A percentile compares a stretch with the other conserved stretches of the same genome.
Evolutionary conservation across 2,797 vertebrate species (phyloP).

Genomic region (Coccyzus lansbergi): DNA sequence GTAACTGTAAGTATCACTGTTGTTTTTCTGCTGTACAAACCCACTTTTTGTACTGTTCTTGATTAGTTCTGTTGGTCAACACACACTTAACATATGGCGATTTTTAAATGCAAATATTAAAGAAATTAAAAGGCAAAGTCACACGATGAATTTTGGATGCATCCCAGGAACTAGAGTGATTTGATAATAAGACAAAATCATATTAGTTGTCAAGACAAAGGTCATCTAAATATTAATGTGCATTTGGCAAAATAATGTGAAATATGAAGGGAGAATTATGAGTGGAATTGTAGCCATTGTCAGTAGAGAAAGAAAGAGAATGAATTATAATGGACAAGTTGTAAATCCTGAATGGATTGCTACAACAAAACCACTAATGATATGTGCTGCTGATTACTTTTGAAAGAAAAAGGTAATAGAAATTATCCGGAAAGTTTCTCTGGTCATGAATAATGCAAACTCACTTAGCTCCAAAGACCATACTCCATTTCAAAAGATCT

Average conservation of each 20-base stretch:
- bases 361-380: background rate
- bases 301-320: background rate
- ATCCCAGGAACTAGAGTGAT: background rate
- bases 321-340: background rate
- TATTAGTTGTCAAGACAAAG: conserved; percentile 6
- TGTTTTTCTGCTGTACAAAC: background rate
- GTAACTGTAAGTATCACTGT: background rate
- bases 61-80: conserved; percentile 29
- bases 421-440: conserved; percentile 16
- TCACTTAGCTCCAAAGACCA: background rate
- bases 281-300: background rate
- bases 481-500: background rate
- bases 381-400: background rate
- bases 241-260: conserved; percentile 25
- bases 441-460: conserved; percentile 1
- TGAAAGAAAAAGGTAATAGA: conserved; percentile 33
- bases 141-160: conserved; percentile 10
- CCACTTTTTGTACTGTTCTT: background rate
- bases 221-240: conserved; percentile 26
- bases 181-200: conserved; percentile 39
- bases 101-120: conserved; percentile 61
- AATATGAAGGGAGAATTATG: background rate
- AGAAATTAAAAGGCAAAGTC: conserved; percentile 6
- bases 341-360: background rate
- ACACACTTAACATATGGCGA: conserved; percentile 21